These are phyloP conservation scores for Amazonetta brasiliensis DNA, from an alignment of 2,797 vertebrate species.

Conservation along the genomic window DNA sequence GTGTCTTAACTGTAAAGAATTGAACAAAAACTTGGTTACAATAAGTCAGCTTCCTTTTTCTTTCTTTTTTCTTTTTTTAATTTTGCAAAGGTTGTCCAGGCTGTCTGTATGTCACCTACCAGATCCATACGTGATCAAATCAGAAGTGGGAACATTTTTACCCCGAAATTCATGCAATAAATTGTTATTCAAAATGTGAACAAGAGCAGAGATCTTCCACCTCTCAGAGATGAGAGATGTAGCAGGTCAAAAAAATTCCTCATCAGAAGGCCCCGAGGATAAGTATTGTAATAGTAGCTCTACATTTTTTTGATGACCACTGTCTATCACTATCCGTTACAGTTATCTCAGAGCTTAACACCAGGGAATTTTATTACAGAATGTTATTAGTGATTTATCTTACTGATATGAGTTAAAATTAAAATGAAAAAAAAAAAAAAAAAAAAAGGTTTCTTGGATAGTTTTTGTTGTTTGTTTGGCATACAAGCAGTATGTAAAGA, in stretches of 20 bases:
- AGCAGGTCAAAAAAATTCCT: neutral
- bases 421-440: neutral
- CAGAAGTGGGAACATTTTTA: neutral
- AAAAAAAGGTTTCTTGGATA: rapidly evolving
- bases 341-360: neutral
- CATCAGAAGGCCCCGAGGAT: neutral
- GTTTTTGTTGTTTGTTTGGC: neutral
- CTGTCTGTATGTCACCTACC: neutral
- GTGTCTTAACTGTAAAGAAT: neutral
- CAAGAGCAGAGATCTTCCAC: neutral
- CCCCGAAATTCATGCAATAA: neutral
- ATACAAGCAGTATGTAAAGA: neutral
- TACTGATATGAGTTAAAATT: neutral
- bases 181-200: neutral
- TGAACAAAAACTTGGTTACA: neutral
- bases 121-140: neutral
- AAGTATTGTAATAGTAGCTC: neutral
- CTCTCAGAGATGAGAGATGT: neutral
- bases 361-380: neutral
- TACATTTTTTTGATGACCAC: neutral
- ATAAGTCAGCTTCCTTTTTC: rapidly evolving
- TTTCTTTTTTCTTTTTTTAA: too few relatives aligned
- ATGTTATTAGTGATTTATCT: neutral
- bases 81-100: neutral
- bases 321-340: neutral